Percentiles rank a stretch among this genome's conserved stretches.
Conservation (phyloP, 2,797 vertebrate genomes). For the Rhinoraja longicauda region DNA sequence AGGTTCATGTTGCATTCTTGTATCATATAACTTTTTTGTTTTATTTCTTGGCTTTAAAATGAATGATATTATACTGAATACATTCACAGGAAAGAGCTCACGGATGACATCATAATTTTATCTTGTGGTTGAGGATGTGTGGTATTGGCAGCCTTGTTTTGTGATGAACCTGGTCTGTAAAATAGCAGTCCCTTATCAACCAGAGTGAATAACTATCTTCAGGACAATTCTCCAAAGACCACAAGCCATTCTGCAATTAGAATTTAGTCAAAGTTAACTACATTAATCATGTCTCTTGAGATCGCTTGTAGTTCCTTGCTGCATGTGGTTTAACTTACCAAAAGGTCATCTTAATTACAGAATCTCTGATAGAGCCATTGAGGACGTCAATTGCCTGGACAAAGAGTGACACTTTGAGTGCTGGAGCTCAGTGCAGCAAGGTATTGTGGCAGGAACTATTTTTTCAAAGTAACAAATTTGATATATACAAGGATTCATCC, state of each 20-base stretch:
- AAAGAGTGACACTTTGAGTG: constrained; percentile 4
- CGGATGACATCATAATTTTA: not conserved
- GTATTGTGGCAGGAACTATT: not conserved
- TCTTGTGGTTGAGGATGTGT: not conserved
- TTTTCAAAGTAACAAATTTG: not conserved
- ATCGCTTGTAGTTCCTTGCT: constrained; percentile 56
- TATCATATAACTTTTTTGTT: not conserved
- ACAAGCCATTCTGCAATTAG: constrained; percentile 10
- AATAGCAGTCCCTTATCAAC: constrained; percentile 2
- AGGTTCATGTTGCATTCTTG: not conserved
- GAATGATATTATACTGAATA: not conserved
- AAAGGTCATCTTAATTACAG: constrained; percentile 69
- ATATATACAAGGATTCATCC: not conserved
- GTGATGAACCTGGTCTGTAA: not conserved
- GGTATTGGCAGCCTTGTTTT: not conserved
- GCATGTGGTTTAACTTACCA: constrained; percentile 55
- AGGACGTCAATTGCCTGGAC: constrained; percentile 53
- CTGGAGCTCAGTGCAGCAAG: not conserved
- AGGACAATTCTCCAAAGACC: constrained; percentile 27
- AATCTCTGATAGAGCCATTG: constrained; percentile 57
- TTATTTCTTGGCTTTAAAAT: not conserved
- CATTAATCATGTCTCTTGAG: constrained; percentile 50
- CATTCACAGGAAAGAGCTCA: not conserved
- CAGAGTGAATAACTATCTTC: constrained; percentile 23
- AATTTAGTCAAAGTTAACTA: constrained; percentile 38